phyloP scores from a whole-genome alignment of 2,797 vertebrate species.

The Steatocranus sp. region DNA sequence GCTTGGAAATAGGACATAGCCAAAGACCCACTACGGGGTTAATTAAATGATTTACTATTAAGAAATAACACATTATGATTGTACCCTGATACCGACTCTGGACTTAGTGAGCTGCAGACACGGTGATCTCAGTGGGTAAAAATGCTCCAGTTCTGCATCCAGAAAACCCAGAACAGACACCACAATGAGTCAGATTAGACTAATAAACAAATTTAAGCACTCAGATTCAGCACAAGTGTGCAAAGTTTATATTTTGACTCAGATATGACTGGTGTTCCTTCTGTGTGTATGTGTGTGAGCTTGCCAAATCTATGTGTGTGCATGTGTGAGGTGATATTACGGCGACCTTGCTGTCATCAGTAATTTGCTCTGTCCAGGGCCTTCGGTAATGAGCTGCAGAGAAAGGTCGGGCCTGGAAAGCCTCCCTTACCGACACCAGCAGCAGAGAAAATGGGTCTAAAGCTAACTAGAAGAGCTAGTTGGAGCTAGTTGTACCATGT shows the following conservation, averaged over 20 bases:
- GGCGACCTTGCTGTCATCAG: constrained; percentile 11
- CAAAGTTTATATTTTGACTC: not conserved
- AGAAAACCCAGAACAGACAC: constrained; percentile 4
- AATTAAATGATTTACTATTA: not conserved
- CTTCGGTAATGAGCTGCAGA: constrained; percentile 23
- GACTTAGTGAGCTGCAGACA: not conserved
- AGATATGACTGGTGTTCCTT: constrained; percentile 10
- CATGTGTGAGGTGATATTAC: constrained; percentile 8
- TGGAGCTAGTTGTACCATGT: not conserved
- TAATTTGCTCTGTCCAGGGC: constrained; percentile 10
- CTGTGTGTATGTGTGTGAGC: not conserved
- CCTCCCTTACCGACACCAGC: not conserved
- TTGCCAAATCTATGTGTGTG: constrained; percentile 4
- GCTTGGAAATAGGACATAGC: not conserved
- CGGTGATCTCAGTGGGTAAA: constrained; percentile 30
- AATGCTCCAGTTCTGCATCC: constrained; percentile 22
- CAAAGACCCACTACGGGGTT: not conserved
- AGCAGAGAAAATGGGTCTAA: not conserved
- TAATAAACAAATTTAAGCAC: constrained; percentile 15
- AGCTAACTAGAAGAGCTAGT: not conserved
- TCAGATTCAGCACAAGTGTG: constrained; percentile 14
- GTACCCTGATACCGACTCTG: not conserved
- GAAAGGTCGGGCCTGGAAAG: not conserved
- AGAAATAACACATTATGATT: not conserved
- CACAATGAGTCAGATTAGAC: constrained; percentile 9